phyloP scores from a whole-genome alignment of 1,140 invertebrate genomes.

The Coenobita brevimanus region DNA sequence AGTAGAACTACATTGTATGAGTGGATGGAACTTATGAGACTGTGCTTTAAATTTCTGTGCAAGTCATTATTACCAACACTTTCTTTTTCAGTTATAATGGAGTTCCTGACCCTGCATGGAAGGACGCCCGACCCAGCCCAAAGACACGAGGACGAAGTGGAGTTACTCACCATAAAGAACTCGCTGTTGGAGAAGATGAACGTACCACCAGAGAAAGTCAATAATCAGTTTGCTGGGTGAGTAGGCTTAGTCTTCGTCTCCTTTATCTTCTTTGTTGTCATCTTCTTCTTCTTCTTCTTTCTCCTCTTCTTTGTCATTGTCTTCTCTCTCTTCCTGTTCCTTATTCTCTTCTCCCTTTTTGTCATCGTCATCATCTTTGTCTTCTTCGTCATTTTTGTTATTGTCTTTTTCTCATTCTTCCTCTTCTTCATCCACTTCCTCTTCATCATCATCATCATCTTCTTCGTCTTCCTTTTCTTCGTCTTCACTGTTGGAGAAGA shows the following conservation, averaged over 20 bases:
- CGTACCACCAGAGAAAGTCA: constrained; percentile 74
- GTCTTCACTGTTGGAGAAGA: constrained; percentile 77
- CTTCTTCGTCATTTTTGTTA: background rate
- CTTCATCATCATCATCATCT: no score
- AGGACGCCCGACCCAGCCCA: constrained; percentile 80
- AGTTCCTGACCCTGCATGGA: constrained; percentile 82
- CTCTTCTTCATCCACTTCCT: no score
- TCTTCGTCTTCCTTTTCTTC: no score
- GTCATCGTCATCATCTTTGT: background rate
- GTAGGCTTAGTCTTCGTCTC: constrained; percentile 36
- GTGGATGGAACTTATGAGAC: no score
- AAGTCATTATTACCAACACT: no score
- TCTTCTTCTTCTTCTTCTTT: background rate
- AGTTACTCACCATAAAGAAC: constrained; percentile 79
- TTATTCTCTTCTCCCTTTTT: background rate
- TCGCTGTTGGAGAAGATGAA: constrained; percentile 76
- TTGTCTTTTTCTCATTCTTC: no score
- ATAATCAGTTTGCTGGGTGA: constrained; percentile 77
- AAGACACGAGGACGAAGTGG: constrained; percentile 79
- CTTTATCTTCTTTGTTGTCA: background rate
- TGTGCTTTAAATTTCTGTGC: no score
- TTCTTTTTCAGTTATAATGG: constrained; percentile 79
- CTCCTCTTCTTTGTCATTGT: background rate
- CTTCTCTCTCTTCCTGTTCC: background rate
- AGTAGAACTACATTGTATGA: no score